Conservation (phyloP, 1,140 invertebrate species). For the Drosophila melanica region DNA sequence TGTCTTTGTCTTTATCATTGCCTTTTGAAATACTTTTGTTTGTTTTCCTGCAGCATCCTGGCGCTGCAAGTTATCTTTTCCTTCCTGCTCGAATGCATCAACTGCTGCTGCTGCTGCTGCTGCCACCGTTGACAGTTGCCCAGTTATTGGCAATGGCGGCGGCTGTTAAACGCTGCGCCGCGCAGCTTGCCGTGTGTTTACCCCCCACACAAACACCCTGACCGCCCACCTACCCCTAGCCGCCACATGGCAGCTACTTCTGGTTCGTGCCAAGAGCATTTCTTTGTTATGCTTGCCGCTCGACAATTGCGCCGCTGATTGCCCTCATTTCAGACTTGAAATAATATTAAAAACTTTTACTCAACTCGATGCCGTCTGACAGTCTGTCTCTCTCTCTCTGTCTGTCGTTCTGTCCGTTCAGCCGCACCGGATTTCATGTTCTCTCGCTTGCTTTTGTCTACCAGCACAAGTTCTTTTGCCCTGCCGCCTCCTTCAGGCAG, state of each 20-base stretch:
- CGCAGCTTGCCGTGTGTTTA: constrained; percentile 25
- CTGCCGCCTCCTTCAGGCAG: constrained; percentile 8
- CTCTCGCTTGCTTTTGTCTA: constrained; percentile 45
- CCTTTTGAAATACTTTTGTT: constrained; percentile 60
- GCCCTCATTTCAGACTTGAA: constrained; percentile 82
- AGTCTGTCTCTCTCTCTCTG: constrained; percentile 1
- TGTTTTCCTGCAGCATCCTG: constrained; percentile 56
- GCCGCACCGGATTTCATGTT: constrained; percentile 40
- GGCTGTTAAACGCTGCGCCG: constrained; percentile 44
- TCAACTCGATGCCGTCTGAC: constrained; percentile 38
- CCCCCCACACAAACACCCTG: background rate
- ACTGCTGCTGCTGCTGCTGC: constrained; percentile 1
- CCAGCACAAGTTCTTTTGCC: constrained; percentile 20
- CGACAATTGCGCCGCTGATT: constrained; percentile 80
- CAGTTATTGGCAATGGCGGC: constrained; percentile 57
- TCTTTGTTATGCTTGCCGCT: constrained; percentile 79
- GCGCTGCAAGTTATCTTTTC: constrained; percentile 32
- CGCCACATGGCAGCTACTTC: constrained; percentile 9
- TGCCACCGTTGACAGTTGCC: constrained; percentile 33
- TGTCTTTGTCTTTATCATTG: constrained; percentile 55
- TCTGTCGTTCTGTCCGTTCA: constrained; percentile 5
- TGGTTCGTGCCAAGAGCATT: constrained; percentile 50
- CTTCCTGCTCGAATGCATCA: constrained; percentile 48
- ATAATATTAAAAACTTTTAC: constrained; percentile 82
- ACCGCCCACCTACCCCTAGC: background rate